These are phyloP conservation scores for Cerastoderma edule DNA, from an alignment of 2,888 invertebrate genomes.

Conservation along the genomic window DNA sequence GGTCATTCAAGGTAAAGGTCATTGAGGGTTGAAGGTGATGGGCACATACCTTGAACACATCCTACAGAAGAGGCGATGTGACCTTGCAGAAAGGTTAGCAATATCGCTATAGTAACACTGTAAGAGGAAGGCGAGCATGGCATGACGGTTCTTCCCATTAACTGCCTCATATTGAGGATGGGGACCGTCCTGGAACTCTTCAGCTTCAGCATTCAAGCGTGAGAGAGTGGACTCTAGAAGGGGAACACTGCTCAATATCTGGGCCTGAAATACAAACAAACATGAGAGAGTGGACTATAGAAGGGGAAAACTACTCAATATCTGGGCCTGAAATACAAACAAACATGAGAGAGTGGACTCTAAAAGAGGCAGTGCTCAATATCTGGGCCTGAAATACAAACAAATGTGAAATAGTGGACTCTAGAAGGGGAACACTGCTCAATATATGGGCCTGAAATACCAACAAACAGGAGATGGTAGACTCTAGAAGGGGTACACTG, in stretches of 20 bases:
- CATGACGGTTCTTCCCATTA: constrained; percentile 92
- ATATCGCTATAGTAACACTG: constrained; percentile 95
- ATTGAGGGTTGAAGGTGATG: too few species aligned
- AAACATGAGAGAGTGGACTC: background rate
- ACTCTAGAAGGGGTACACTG: background rate
- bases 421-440: background rate
- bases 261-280: constrained; percentile 86
- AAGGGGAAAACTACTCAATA: background rate
- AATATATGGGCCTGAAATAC: background rate
- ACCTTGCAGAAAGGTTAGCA: constrained; percentile 88
- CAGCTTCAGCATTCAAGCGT: constrained; percentile 94
- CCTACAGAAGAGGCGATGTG: constrained; percentile 85
- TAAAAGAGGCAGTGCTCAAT: background rate
- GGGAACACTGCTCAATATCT: constrained; percentile 90
- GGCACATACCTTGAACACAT: constrained; percentile 85
- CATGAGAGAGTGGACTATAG: background rate
- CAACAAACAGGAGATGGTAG: background rate
- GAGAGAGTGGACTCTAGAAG: constrained; percentile 93
- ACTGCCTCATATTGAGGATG: constrained; percentile 94
- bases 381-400: constrained; percentile 87
- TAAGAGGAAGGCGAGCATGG: constrained; percentile 93
- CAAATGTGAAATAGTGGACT: background rate
- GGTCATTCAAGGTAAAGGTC: too few species aligned
- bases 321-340: background rate
- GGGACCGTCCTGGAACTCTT: constrained; percentile 95